Evolutionary conservation across 1,140 invertebrate species (phyloP), one percentile per base, ranked within the genome.

Genomic region (Atta texana): DNA sequence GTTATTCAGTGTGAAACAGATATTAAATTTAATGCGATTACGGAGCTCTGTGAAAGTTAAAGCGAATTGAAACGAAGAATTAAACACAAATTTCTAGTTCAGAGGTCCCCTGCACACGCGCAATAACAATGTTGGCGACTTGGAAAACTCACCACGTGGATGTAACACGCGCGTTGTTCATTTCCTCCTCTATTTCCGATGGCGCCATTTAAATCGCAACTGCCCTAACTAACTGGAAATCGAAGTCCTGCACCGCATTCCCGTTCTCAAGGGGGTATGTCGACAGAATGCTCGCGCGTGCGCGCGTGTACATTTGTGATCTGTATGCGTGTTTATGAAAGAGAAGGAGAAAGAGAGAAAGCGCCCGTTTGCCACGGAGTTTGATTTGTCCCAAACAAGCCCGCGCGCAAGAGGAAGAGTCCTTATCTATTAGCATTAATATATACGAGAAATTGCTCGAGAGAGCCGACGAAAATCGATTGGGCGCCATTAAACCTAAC

Each of bases 171-270:
- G 69, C 69, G 69, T 84, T 84, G 69, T 84, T 84, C 80, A 84
- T 84, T 84, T 84, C 80, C 80, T 84, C 80, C 69, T 84, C 80
- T 44, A 84, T 84, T 84, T 84, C 80, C 80, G 69, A 84, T 84
- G 69, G 69, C 69, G 80, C 80, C 80, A 84, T 84, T 84, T 84
- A 84, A 84, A 84, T 75, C 80, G 80, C 69, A 84, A 84, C 80
- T 84, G 80, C 69, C 68, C 80, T 84, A 84, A 84, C 80, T 84
- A 84, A 84, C 80, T 84, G 80, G 80, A 84, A 84, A 84, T 84
- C 80, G 80, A 84, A 84, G 80, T 84, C 80, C 80, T 57, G 55
- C 24, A 16, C 55, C 24, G 80, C 63, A 68, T 78, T 63, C 78
- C 66, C 55, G 14, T 84, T 44, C 80, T 84, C 80, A 84, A 84